phyloP scores from a whole-genome alignment of 2,797 vertebrate genomes.

The Lophotriccus pileatus region DNA sequence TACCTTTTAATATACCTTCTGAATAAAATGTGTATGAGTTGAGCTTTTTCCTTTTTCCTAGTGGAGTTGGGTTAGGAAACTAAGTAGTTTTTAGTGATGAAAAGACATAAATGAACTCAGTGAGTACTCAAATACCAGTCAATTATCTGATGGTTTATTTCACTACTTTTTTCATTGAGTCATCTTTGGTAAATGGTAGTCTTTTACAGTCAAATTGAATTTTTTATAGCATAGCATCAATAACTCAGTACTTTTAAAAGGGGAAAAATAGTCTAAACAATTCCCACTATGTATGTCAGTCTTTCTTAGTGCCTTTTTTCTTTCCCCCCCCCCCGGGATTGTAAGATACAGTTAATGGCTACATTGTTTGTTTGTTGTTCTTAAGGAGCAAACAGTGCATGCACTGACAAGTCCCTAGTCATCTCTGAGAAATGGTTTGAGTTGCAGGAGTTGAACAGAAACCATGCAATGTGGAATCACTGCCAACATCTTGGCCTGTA shows the following conservation, averaged over 20 bases:
- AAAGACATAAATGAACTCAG: background rate
- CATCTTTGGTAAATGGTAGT: background rate
- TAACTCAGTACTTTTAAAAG: background rate
- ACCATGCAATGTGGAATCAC: rapidly evolving
- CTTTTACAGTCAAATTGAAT: background rate
- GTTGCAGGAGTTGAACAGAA: background rate
- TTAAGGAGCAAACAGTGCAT: background rate
- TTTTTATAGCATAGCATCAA: background rate
- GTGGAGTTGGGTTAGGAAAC: background rate
- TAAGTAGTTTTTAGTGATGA: background rate
- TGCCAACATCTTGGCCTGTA: background rate
- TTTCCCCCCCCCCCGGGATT: rapidly evolving
- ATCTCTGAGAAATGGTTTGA: background rate
- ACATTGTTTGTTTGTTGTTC: background rate
- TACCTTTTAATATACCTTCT: background rate
- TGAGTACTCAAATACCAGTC: background rate
- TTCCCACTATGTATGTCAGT: background rate
- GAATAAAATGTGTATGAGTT: background rate
- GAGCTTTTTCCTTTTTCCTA: background rate
- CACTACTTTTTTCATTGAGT: background rate
- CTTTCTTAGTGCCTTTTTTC: background rate
- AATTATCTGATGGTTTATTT: background rate
- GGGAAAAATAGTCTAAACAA: background rate
- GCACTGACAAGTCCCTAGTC: background rate
- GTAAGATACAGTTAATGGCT: background rate